Evolutionary conservation across 1,140 invertebrate genomes (phyloP).

Genomic region (Heliconius hermathena): DNA sequence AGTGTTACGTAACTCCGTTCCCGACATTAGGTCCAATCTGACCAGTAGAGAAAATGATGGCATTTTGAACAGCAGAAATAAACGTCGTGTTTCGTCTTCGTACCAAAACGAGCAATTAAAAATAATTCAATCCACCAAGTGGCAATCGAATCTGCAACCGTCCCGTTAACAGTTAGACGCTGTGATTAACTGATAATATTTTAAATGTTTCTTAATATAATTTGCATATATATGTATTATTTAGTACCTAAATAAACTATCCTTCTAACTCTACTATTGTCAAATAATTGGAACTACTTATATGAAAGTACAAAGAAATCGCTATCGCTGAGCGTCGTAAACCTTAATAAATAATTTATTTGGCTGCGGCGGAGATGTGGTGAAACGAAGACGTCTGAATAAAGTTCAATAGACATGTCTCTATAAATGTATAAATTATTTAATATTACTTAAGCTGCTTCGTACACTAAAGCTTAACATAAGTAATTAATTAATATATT

Average conservation of each 20-base stretch:
- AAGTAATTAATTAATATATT: too few relatives aligned
- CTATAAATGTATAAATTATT: conserved; percentile 24
- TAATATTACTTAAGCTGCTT: not conserved
- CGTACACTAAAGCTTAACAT: not conserved
- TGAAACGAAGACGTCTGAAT: conserved; percentile 16
- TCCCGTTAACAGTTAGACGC: too few relatives aligned
- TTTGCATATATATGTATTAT: not conserved
- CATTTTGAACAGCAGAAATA: too few relatives aligned
- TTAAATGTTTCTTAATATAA: not conserved
- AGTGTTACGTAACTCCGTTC: too few relatives aligned
- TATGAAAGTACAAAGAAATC: conserved; percentile 27
- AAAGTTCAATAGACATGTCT: conserved; percentile 2
- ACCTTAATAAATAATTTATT: conserved; percentile 37
- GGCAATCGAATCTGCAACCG: too few relatives aligned
- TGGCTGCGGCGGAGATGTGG: conserved; percentile 20
- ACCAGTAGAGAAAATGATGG: too few relatives aligned
- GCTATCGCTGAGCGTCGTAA: conserved; percentile 13
- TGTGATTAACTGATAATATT: too few relatives aligned
- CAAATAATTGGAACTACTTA: not conserved
- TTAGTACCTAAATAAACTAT: not conserved
- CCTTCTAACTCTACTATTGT: not conserved
- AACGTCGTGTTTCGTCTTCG: too few relatives aligned
- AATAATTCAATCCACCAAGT: too few relatives aligned
- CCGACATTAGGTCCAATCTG: too few relatives aligned
- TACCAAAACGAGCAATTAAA: too few relatives aligned